These are phyloP conservation scores for Formica exsecta DNA, from an alignment of 1,140 invertebrate species.

Conservation along the genomic window DNA sequence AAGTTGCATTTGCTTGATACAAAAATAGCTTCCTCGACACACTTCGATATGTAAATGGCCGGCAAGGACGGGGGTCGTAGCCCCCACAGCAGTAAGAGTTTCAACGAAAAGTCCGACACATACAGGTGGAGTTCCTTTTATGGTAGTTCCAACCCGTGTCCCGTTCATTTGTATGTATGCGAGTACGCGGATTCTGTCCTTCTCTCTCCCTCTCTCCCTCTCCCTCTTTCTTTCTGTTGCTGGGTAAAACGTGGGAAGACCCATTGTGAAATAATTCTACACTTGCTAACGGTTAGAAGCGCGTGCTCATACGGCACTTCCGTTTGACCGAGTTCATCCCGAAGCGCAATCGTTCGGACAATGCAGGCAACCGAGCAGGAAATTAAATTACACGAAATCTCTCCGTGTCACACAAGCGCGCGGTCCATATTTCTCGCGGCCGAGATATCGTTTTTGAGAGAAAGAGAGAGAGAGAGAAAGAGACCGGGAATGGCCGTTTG, in stretches of 20 bases:
- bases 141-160: slow-evolving; percentile 53
- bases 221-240: slow-evolving; percentile 18
- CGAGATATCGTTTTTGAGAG: slow-evolving; percentile 57
- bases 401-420: slow-evolving; percentile 5
- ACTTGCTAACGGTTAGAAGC: slow-evolving; percentile 79
- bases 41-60: slow-evolving; percentile 13
- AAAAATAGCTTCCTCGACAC: slow-evolving; percentile 17
- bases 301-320: slow-evolving; percentile 79
- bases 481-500: background rate
- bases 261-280: slow-evolving; percentile 82
- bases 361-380: slow-evolving; percentile 67
- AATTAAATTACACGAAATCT: slow-evolving; percentile 65
- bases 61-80: slow-evolving; percentile 10
- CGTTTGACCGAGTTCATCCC: slow-evolving; percentile 78
- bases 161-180: slow-evolving; percentile 59
- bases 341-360: slow-evolving; percentile 63
- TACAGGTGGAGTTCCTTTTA: slow-evolving; percentile 52
- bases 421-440: slow-evolving; percentile 19
- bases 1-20: background rate
- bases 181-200: slow-evolving; percentile 32
- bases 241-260: slow-evolving; percentile 79
- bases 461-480: background rate
- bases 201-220: background rate
- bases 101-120: slow-evolving; percentile 23
- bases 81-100: background rate